Evolutionary conservation across 1,140 invertebrate genomes (phyloP), one percentile per base, ranked within the genome.

Genomic region (Zaprionus camerounensis): DNA sequence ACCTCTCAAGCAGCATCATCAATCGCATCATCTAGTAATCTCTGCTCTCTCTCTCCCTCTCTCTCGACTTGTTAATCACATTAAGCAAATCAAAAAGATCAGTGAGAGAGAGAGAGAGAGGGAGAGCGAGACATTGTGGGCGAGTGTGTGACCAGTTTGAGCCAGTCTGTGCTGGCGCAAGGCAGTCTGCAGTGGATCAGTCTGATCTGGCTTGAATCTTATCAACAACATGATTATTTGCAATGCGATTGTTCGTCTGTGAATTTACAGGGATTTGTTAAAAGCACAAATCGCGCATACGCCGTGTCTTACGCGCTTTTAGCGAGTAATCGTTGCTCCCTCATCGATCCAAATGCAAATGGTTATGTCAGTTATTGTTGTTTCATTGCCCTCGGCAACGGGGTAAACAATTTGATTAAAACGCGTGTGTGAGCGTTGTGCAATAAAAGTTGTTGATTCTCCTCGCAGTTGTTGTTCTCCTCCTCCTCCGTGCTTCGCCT

Each of bases 231-330:
- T 87, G 31, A 80, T 72, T 87, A 78, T 88, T 86, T 82, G 59
- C 58, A 28, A 26, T 51, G 38, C 38, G 34, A 65, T 65, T 71
- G 55, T 71, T 12, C 22, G 41, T 22, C 34, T 31, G 28, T 51
- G 51, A 66, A 71, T 88, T 88, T 82, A 46, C 84, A 88, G 67
- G 58, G 69, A 59, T 55, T 83, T 88, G 81, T 84, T 78, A 88
- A 88, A 88, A 81, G 74, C 83, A 70, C 64, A 71, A 22, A 84
- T 84, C 31, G 84, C 84, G 78, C 46, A 87, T 87, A 87, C 84
- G 84, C 81, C 71, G 58, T 51, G 51, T 88, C 63, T 68, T 76
- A 71, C 78, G 24, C 78, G 81, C 71, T 87, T 88, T 87, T 87
- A 87, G 81, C 61, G 83, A 81, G 56, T 75, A 56, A 71, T 24